Conservation (phyloP, 2,797 vertebrate species). For the Crenichthys baileyi region DNA sequence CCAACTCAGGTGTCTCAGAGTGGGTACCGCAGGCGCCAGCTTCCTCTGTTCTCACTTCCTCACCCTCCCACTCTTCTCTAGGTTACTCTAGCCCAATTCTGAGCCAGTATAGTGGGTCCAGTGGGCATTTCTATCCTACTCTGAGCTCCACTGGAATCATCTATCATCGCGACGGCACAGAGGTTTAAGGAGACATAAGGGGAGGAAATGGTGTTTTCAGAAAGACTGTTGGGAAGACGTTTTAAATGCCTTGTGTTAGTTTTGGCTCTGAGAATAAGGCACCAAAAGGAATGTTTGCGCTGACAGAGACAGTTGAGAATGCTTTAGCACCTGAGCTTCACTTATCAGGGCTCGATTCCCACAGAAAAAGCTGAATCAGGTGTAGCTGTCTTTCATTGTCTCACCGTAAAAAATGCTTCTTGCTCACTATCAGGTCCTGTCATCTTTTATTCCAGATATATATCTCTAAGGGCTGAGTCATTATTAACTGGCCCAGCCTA, state of each 20-base stretch:
- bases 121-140: slow-evolving; percentile 89
- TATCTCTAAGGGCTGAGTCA: slow-evolving; percentile 75
- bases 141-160: slow-evolving; percentile 84
- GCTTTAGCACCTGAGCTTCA: slow-evolving; percentile 69
- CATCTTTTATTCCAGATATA: slow-evolving; percentile 70
- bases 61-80: slow-evolving; percentile 81
- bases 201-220: slow-evolving; percentile 10
- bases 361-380: slow-evolving; percentile 82
- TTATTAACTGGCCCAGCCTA: slow-evolving; percentile 70
- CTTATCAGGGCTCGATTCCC: slow-evolving; percentile 76
- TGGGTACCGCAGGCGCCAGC: slow-evolving; percentile 77
- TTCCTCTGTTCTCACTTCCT: slow-evolving; percentile 77
- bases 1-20: slow-evolving; percentile 75
- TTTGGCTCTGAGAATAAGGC: slow-evolving; percentile 38
- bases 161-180: slow-evolving; percentile 92
- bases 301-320: slow-evolving; percentile 71
- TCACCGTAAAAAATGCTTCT: slow-evolving; percentile 51
- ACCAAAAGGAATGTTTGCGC: slow-evolving; percentile 49
- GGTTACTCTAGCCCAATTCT: slow-evolving; percentile 87
- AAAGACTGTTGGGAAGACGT: slow-evolving; percentile 40
- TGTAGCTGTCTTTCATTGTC: slow-evolving; percentile 42
- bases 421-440: slow-evolving; percentile 66
- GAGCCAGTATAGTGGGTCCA: slow-evolving; percentile 88
- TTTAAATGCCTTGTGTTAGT: slow-evolving; percentile 35
- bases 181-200: slow-evolving; percentile 81